phyloP scores from a whole-genome alignment of 2,797 vertebrate species.

The Sebastes baramenuke region DNA sequence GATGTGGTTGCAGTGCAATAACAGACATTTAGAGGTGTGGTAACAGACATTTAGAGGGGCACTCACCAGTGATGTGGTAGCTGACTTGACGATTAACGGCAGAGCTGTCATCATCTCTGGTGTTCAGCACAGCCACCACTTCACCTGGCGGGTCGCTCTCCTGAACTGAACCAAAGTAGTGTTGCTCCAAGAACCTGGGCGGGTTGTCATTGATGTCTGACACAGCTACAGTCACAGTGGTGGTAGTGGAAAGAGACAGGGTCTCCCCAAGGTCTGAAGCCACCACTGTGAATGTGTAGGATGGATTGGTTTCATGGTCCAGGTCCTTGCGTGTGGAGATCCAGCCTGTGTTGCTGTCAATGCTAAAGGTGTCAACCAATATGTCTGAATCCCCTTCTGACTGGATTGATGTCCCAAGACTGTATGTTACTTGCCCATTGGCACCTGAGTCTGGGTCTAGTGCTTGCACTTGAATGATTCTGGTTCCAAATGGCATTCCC shows the following conservation, averaged over 20 bases:
- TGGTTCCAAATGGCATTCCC: constrained; percentile 91
- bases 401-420: constrained; percentile 79
- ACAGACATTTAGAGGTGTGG: too few relatives aligned
- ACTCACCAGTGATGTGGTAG: constrained; percentile 96
- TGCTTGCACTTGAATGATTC: constrained; percentile 91
- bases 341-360: constrained; percentile 96
- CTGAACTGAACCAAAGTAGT: constrained; percentile 89
- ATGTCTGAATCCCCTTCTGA: constrained; percentile 78
- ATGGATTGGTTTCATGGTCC: constrained; percentile 91
- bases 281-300: constrained; percentile 91
- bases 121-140: constrained; percentile 95
- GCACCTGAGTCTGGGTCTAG: constrained; percentile 90
- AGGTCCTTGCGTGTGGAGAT: constrained; percentile 92
- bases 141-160: constrained; percentile 95
- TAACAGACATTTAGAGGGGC: background rate
- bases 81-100: constrained; percentile 93
- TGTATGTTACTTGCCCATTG: constrained; percentile 95
- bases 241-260: constrained; percentile 88
- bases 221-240: constrained; percentile 89
- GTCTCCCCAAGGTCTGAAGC: constrained; percentile 93
- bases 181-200: constrained; percentile 88
- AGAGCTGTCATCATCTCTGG: constrained; percentile 92
- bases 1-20: background rate
- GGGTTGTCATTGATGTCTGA: constrained; percentile 95
- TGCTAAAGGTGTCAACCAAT: constrained; percentile 84